These are phyloP conservation scores for Pyrocephalus nanus DNA, from an alignment of 2,797 vertebrate species.

Conservation along the genomic window DNA sequence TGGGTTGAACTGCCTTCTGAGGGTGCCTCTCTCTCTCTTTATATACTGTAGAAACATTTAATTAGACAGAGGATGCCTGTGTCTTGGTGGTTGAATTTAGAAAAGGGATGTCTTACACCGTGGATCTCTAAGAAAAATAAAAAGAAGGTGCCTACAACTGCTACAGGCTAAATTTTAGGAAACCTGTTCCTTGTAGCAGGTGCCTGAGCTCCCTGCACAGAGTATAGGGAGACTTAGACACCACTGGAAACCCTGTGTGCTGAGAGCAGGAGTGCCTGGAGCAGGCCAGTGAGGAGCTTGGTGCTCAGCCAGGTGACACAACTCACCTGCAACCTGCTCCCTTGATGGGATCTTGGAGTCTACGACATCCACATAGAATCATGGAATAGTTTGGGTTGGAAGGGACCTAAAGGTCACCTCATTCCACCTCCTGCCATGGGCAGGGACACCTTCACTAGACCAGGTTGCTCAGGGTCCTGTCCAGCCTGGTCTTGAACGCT, in stretches of 20 bases:
- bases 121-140: not conserved
- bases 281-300: rapidly evolving
- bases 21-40: not conserved
- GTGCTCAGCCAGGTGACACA: not conserved
- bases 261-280: not conserved
- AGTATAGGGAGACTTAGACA: not conserved
- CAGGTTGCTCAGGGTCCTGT: rapidly evolving
- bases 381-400: not conserved
- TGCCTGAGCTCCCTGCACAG: not conserved
- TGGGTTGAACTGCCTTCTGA: not conserved
- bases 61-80: not conserved
- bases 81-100: not conserved
- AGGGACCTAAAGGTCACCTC: not conserved
- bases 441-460: not conserved
- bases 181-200: not conserved
- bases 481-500: not conserved
- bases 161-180: not conserved
- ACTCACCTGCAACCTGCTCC: not conserved
- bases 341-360: not conserved
- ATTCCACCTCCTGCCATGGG: not conserved
- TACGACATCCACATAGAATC: not conserved
- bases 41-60: not conserved
- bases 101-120: not conserved
- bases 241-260: not conserved
- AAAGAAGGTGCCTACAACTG: not conserved